Conservation (phyloP, 2,797 vertebrate genomes). For the Enteromius trimaculatus region DNA sequence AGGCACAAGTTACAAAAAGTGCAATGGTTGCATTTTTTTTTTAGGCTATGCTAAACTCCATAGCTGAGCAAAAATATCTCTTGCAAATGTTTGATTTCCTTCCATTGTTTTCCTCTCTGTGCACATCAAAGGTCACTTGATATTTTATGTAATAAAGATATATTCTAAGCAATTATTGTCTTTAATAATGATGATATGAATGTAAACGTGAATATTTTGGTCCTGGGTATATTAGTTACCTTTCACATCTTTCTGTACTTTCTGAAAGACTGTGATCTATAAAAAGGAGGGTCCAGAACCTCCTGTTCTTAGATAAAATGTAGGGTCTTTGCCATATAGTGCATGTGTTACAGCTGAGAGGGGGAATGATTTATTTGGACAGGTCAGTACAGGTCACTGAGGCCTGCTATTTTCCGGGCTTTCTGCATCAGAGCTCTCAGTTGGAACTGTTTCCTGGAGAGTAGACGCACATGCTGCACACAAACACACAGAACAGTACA, state of each 20-base stretch:
- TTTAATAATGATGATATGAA: slow-evolving; percentile 14
- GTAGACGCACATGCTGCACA: slow-evolving; percentile 91
- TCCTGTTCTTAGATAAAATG: neutral
- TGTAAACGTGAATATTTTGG: slow-evolving; percentile 35
- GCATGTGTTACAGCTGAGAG: neutral
- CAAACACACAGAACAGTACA: neutral
- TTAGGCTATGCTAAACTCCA: slow-evolving; percentile 20
- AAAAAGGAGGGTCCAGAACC: neutral
- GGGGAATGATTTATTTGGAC: slow-evolving; percentile 5
- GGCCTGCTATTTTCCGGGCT: slow-evolving; percentile 96
- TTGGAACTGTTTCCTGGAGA: slow-evolving; percentile 98
- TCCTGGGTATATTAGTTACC: slow-evolving; percentile 17
- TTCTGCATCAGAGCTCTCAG: slow-evolving; percentile 99
- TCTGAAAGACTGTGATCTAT: slow-evolving; percentile 5
- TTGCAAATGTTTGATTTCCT: slow-evolving; percentile 4
- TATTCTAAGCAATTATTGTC: neutral
- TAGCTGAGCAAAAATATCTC: neutral
- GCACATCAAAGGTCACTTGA: slow-evolving; percentile 42
- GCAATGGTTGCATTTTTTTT: slow-evolving; percentile 7
- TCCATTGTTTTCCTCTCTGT: neutral
- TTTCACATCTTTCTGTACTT: neutral
- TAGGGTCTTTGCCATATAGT: neutral
- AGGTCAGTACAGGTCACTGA: slow-evolving; percentile 95
- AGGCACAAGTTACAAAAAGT: slow-evolving; percentile 28
- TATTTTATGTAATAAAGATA: neutral